Conservation (phyloP, 2,888 invertebrate genomes). For the Spisula subtruncata region DNA sequence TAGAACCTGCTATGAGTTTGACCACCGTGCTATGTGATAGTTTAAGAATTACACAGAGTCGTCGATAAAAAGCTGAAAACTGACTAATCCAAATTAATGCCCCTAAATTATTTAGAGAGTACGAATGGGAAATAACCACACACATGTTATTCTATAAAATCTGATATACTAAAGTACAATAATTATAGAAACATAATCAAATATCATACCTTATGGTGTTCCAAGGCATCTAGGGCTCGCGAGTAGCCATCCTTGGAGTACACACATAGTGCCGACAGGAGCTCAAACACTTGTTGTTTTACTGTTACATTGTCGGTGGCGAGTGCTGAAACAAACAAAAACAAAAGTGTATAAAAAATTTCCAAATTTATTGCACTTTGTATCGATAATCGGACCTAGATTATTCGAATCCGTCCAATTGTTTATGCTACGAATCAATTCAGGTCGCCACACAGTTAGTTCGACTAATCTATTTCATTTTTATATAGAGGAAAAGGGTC, state of each 20-base stretch:
- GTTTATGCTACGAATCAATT: too few species aligned
- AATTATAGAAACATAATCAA: not conserved
- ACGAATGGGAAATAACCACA: too few species aligned
- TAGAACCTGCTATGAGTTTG: too few species aligned
- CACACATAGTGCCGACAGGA: constrained; percentile 96
- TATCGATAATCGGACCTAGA: not conserved
- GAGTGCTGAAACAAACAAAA: constrained; percentile 90
- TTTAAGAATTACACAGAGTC: not conserved
- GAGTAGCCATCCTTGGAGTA: constrained; percentile 92
- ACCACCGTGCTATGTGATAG: not conserved
- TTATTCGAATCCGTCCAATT: too few species aligned
- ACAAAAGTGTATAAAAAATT: not conserved
- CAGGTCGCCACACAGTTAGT: too few species aligned
- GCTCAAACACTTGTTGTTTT: constrained; percentile 98
- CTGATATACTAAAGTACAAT: too few species aligned
- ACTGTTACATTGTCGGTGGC: constrained; percentile 95
- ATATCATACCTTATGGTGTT: constrained; percentile 94
- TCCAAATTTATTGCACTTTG: too few species aligned
- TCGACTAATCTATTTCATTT: too few species aligned
- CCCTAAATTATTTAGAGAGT: too few species aligned
- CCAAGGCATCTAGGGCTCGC: constrained; percentile 92
- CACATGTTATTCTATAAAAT: not conserved
- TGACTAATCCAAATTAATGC: too few species aligned
- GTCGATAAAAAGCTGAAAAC: too few species aligned
- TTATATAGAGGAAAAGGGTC: too few species aligned